phyloP scores from a whole-genome alignment of 2,888 invertebrate genomes.

The Spodoptera littoralis region DNA sequence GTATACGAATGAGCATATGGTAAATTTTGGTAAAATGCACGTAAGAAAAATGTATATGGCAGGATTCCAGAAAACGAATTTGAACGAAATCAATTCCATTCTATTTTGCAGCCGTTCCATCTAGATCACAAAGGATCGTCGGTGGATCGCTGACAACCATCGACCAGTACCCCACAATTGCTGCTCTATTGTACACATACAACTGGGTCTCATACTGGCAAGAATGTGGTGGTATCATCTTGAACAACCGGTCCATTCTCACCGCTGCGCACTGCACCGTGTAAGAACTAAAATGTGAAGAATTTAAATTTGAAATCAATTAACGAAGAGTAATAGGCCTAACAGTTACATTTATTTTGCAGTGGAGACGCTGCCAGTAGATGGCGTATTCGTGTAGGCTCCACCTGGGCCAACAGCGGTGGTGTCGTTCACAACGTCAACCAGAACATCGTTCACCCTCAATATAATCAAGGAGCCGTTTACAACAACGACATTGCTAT shows the following conservation, averaged over 20 bases:
- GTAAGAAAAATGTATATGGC: too few species aligned
- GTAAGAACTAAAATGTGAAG: slow-evolving; percentile 15
- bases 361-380: slow-evolving; percentile 52
- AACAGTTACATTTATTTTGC: slow-evolving; percentile 3
- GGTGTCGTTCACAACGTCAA: slow-evolving; percentile 54
- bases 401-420: slow-evolving; percentile 61
- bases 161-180: slow-evolving; percentile 46
- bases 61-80: too few species aligned
- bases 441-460: slow-evolving; percentile 52
- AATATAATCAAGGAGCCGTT: slow-evolving; percentile 41
- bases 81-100: too few species aligned
- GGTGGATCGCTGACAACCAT: slow-evolving; percentile 63
- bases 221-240: slow-evolving; percentile 58
- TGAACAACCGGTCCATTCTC: slow-evolving; percentile 57
- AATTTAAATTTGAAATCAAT: too few species aligned
- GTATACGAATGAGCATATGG: too few species aligned
- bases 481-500: slow-evolving; percentile 63
- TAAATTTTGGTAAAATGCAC: too few species aligned
- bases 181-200: slow-evolving; percentile 40
- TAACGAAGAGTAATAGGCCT: too few species aligned
- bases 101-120: slow-evolving; percentile 41
- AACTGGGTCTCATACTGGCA: slow-evolving; percentile 43
- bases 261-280: slow-evolving; percentile 54
- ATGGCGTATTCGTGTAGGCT: slow-evolving; percentile 63
- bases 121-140: slow-evolving; percentile 57